A percentile compares a stretch with the other conserved stretches of the same genome.
Evolutionary conservation across 2,797 vertebrate species (phyloP).

Genomic region (Acanthopagrus latus): DNA sequence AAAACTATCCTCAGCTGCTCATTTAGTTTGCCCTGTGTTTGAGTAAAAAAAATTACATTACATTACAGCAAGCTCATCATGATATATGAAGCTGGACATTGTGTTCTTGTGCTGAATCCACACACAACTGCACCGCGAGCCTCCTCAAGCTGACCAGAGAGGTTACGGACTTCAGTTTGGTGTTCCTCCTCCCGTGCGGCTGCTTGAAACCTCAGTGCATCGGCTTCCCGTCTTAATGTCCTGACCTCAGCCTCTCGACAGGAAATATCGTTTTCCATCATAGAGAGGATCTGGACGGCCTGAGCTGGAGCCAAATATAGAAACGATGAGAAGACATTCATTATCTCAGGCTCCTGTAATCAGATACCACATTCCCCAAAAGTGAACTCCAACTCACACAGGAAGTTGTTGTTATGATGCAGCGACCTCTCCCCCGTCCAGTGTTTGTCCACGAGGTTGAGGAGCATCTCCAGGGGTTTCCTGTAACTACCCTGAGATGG

Average conservation of each 20-base stretch:
- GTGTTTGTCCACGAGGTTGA: slow-evolving; percentile 88
- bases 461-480: slow-evolving; percentile 84
- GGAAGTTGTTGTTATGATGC: slow-evolving; percentile 85
- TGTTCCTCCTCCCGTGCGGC: slow-evolving; percentile 72
- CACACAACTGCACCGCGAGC: slow-evolving; percentile 79
- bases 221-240: slow-evolving; percentile 76
- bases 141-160: slow-evolving; percentile 77
- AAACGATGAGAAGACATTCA: slow-evolving; percentile 35
- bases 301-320: slow-evolving; percentile 81
- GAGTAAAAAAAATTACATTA: slow-evolving; percentile 23
- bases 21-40: slow-evolving; percentile 80
- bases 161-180: slow-evolving; percentile 55
- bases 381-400: slow-evolving; percentile 83
- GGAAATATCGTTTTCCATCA: slow-evolving; percentile 80
- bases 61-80: background rate
- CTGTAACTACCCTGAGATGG: slow-evolving; percentile 78
- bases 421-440: slow-evolving; percentile 85
- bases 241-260: slow-evolving; percentile 75
- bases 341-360: slow-evolving; percentile 52
- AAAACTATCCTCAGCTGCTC: slow-evolving; percentile 82
- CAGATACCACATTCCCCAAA: slow-evolving; percentile 44
- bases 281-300: slow-evolving; percentile 86
- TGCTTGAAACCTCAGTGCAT: slow-evolving; percentile 64
- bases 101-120: background rate
- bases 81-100: background rate